These are phyloP conservation scores for Holothuria glaberrima DNA, from an alignment of 35 echinoderm and acorn worm genomes.

Conservation along the genomic window DNA sequence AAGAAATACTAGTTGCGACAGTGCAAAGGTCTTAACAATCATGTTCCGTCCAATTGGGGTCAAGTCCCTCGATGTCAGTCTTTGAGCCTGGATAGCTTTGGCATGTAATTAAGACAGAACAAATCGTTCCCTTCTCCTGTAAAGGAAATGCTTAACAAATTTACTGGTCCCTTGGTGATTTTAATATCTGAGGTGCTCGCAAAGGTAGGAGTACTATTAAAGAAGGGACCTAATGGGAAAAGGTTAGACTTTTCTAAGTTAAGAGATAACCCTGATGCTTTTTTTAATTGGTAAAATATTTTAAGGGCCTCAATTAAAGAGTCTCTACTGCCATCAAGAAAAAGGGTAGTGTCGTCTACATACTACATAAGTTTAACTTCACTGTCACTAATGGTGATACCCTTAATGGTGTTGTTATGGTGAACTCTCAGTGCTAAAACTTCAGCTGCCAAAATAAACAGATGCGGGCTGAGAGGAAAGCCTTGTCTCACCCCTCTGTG, in stretches of 20 bases:
- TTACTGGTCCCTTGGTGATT: neutral
- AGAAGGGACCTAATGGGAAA: neutral
- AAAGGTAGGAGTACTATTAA: neutral
- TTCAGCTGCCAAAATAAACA: neutral
- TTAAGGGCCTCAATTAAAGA: too few relatives aligned
- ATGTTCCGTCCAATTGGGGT: neutral
- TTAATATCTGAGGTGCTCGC: neutral
- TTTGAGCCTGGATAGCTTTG: constrained; percentile 3
- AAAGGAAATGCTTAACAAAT: neutral
- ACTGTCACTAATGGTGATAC: neutral
- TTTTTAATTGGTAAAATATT: neutral
- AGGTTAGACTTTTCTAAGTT: neutral
- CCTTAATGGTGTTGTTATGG: neutral
- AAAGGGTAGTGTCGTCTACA: neutral
- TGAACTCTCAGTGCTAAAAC: neutral
- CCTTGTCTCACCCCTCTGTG: too few relatives aligned
- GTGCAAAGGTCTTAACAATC: neutral
- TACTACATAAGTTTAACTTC: neutral
- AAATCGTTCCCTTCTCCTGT: neutral
- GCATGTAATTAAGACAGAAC: neutral
- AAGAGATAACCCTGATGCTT: neutral
- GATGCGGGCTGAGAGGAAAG: neutral
- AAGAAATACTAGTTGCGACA: neutral
- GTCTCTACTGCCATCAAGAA: too few relatives aligned
- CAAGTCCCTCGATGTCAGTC: neutral